Base-by-base conservation (phyloP, 2,888 invertebrate species). In the Vandiemenella viatica region DNA sequence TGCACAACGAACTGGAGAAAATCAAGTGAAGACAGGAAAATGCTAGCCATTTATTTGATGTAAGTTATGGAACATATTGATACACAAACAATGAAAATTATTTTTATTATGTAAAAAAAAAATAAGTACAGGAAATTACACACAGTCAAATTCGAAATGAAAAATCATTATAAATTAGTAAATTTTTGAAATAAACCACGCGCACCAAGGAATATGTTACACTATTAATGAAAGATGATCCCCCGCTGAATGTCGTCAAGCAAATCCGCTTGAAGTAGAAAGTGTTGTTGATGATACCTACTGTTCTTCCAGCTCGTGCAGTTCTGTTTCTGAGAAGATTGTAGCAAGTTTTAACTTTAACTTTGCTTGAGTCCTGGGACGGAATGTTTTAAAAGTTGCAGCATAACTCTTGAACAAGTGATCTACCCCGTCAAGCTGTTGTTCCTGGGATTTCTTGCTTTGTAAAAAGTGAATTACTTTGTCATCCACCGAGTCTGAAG, bases 321-420 rank as follows among this genome's bases (percentile, higher is more conserved):
- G n/a, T n/a, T n/a, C n/a, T n/a, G n/a, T n/a, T 38, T 38, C 15
- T 17, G 40, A 38, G 17, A 38, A 38, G 40, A 38, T 38, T 8
- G n/a, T n/a, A n/a, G n/a, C n/a, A 7, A 44, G 44, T 44, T 44
- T 15, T 16, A 44, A n/a, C 26, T 44, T 21, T 22, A 44, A 7
- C 44, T 16, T 44, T 44, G 44, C 1, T 44, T 19, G 23, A 10
- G 21, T 44, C 17, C 16, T 17, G 7, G 44, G 44, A n/a, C 21
- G 44, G n/a, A 44, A 44, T 44, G 18, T 44, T 44, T 21, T 3
- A 22, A 44, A 44, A 13, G 44, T 44, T 16, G 18, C 4, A 44
- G 44, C 44, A 22, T n/a, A 22, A 44, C 8, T 22, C 16, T n/a
- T n/a, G 7, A 44, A 44, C 16, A 20, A 22, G 21, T 20, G 21